Conservation (phyloP, 2,797 vertebrate genomes). For the Chelon auratus region DNA sequence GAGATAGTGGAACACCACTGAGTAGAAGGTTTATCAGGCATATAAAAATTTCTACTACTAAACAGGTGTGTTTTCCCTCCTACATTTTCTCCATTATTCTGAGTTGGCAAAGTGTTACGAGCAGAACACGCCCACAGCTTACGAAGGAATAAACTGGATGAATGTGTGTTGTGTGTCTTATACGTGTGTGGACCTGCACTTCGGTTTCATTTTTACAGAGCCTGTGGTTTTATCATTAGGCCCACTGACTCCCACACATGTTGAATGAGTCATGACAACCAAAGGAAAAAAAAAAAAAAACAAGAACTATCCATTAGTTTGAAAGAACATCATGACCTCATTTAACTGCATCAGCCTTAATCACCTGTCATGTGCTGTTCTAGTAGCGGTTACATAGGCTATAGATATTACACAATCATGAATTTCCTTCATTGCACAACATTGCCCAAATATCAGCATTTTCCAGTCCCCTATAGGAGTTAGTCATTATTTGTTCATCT, state of each 20-base stretch:
- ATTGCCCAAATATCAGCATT: not conserved
- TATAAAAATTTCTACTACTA: no score
- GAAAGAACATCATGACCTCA: slow-evolving; percentile 4
- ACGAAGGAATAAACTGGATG: not conserved
- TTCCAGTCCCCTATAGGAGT: not conserved
- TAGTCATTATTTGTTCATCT: no score
- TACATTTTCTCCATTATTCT: not conserved
- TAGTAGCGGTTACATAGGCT: not conserved
- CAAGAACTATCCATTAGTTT: no score
- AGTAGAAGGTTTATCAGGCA: no score
- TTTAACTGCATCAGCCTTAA: not conserved
- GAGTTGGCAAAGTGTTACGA: not conserved
- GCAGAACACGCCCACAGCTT: not conserved
- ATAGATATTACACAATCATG: not conserved
- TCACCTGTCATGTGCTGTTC: not conserved
- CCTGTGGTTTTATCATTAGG: slow-evolving; percentile 30
- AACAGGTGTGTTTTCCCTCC: no score
- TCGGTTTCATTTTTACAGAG: slow-evolving; percentile 6
- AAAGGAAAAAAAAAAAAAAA: not conserved
- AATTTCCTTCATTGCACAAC: slow-evolving; percentile 8
- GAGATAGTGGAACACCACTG: no score
- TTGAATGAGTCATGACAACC: slow-evolving; percentile 35
- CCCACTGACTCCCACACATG: slow-evolving; percentile 28
- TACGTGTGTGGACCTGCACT: slow-evolving; percentile 3
- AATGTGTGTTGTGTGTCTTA: not conserved